These are phyloP conservation scores for Spialia ferax DNA, from an alignment of 2,888 invertebrate species.

Conservation along the genomic window DNA sequence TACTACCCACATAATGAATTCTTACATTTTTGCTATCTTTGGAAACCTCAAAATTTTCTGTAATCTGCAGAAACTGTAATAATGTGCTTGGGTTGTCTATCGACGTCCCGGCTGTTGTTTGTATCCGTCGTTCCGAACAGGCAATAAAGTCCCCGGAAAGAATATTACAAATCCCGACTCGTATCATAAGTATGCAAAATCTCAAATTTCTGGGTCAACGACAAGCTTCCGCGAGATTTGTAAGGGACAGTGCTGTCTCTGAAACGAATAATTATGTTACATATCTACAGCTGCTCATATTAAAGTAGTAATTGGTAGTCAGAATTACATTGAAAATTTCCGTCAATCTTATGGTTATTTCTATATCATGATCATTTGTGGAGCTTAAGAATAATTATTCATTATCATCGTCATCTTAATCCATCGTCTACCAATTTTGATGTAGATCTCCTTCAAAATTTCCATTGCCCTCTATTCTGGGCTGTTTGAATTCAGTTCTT, in stretches of 20 bases:
- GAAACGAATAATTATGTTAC: neutral
- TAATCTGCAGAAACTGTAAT: slow-evolving; percentile 15
- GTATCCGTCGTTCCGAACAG: slow-evolving; percentile 32
- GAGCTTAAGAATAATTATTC: too few species aligned
- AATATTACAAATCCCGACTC: slow-evolving; percentile 39
- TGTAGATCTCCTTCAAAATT: too few species aligned
- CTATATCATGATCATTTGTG: too few species aligned
- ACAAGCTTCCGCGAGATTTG: slow-evolving; percentile 32
- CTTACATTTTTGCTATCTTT: too few species aligned
- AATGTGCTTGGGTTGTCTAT: slow-evolving; percentile 25
- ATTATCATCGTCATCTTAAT: too few species aligned
- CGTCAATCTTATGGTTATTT: too few species aligned
- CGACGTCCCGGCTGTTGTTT: slow-evolving; percentile 36
- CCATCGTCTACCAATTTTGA: too few species aligned
- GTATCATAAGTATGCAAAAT: slow-evolving; percentile 39
- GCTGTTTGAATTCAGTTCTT: too few species aligned
- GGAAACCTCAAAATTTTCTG: neutral
- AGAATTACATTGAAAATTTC: too few species aligned
- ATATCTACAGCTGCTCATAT: neutral
- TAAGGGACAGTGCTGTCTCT: slow-evolving; percentile 27
- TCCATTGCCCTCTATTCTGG: too few species aligned
- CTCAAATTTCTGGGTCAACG: slow-evolving; percentile 40
- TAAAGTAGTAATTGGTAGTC: neutral
- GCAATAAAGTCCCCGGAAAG: slow-evolving; percentile 39
- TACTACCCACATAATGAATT: too few species aligned